phyloP scores from a whole-genome alignment of 2,888 invertebrate species.

The Gibbula magus region DNA sequence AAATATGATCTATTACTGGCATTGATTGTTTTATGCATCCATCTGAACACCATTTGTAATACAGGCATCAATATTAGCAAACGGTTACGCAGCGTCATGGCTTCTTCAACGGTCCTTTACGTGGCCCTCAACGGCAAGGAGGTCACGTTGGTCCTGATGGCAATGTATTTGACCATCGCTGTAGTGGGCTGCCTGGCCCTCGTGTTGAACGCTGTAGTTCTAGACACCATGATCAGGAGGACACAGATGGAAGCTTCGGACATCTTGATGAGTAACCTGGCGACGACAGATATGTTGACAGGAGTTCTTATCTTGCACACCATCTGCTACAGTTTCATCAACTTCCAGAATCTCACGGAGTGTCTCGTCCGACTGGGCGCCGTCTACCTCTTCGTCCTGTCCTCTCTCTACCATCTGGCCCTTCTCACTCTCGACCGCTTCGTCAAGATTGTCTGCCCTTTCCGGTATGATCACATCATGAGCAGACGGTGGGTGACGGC shows the following conservation, averaged over 20 bases:
- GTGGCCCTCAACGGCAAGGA: background rate
- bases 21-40: too few relatives aligned
- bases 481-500: background rate
- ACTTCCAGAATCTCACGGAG: constrained; percentile 23
- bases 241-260: background rate
- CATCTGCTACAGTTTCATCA: constrained; percentile 20
- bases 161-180: background rate
- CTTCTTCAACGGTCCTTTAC: background rate
- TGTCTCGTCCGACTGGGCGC: constrained; percentile 23
- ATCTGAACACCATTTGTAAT: too few relatives aligned
- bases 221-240: constrained; percentile 1
- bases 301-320: constrained; percentile 25
- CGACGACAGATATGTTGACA: constrained; percentile 21
- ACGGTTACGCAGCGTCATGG: too few relatives aligned
- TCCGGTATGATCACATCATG: constrained; percentile 8
- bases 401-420: constrained; percentile 6
- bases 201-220: constrained; percentile 5
- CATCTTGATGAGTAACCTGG: constrained; percentile 14
- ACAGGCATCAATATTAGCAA: too few relatives aligned
- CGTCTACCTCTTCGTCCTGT: background rate
- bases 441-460: constrained; percentile 28
- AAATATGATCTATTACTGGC: too few relatives aligned
- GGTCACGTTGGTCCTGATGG: background rate
- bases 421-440: constrained; percentile 27
- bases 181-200: background rate